Percentiles rank a stretch among this genome's conserved stretches.
Conservation (phyloP, 2,113 vertebrate species). For the Antechinus flavipes region DNA sequence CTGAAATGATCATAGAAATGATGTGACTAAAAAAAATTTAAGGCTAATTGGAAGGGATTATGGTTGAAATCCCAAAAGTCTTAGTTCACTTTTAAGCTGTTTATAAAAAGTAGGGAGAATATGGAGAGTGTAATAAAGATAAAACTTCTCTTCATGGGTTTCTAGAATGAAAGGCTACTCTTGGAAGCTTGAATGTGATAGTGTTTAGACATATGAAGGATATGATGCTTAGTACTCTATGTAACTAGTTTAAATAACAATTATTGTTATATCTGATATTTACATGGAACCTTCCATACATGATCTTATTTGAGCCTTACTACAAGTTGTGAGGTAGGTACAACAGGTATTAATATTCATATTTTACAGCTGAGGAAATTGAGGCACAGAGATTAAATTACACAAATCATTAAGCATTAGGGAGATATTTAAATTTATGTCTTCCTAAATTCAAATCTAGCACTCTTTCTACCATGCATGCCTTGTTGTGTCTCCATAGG, state of each 20-base stretch:
- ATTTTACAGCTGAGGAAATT: neutral
- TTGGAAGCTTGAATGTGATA: neutral
- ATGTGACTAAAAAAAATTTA: neutral
- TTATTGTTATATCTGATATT: neutral
- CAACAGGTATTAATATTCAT: neutral
- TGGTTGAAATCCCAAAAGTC: neutral
- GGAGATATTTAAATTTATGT: neutral
- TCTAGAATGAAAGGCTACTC: neutral
- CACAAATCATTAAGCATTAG: neutral
- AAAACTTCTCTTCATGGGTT: neutral
- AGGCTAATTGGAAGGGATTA: neutral
- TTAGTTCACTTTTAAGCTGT: neutral
- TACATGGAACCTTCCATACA: neutral
- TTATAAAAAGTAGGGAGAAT: neutral
- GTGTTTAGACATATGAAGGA: neutral
- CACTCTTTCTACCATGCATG: neutral
- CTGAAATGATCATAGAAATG: neutral
- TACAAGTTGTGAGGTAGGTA: no score
- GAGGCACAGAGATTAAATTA: neutral
- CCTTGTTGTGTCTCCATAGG: neutral
- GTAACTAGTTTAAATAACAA: neutral
- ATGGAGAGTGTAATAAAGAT: neutral
- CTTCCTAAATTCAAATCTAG: neutral
- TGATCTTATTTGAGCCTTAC: neutral
- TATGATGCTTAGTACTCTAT: neutral